A percentile compares a stretch with the other conserved stretches of the same genome.
Evolutionary conservation across 2,888 invertebrate genomes (phyloP).

Genomic region (Phengaris arion): DNA sequence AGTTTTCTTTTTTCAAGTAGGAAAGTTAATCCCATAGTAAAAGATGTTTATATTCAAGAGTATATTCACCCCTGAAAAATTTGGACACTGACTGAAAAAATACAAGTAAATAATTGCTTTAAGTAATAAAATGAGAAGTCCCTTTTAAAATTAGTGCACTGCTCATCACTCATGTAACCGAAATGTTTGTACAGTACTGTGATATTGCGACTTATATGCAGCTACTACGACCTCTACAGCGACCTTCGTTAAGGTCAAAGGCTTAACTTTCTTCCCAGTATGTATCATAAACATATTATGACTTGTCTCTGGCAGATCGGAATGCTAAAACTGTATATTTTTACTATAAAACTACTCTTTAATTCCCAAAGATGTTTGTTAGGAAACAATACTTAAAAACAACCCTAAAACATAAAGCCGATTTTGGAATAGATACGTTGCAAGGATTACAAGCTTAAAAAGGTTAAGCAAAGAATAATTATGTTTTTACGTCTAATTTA

Average conservation of each 20-base stretch:
- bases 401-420: not conserved
- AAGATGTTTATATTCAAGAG: no score
- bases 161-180: constrained; percentile 39
- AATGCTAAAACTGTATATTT: no score
- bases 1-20: no score
- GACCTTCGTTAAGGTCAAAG: not conserved
- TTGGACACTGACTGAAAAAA: no score
- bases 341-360: no score
- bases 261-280: not conserved
- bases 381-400: not conserved
- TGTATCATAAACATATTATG: not conserved
- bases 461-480: constrained; percentile 11
- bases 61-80: no score
- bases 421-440: constrained; percentile 1
- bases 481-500: constrained; percentile 23
- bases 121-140: not conserved
- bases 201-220: not conserved
- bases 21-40: no score
- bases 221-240: not conserved
- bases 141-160: not conserved
- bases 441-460: constrained; percentile 23
- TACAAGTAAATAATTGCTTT: no score
- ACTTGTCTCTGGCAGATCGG: no score
- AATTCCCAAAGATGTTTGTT: no score
- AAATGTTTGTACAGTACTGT: constrained; percentile 29